These are phyloP conservation scores for Galaxea fascicularis DNA, from an alignment of 92 coral and sea anemone species.

Conservation along the genomic window DNA sequence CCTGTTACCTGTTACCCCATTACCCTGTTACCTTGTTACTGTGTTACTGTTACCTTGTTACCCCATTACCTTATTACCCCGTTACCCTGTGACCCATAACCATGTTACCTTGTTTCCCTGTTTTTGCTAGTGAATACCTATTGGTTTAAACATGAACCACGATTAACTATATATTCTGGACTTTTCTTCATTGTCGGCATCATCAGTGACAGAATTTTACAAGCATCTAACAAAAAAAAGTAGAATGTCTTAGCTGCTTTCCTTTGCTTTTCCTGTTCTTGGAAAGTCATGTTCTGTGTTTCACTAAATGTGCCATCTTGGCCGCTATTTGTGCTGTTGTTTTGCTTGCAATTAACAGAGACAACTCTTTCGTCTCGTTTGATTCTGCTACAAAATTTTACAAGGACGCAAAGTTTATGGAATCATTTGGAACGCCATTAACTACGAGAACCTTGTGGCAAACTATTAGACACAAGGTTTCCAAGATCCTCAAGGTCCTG, in stretches of 20 bases:
- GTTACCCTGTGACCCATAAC: too few relatives aligned
- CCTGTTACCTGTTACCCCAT: too few relatives aligned
- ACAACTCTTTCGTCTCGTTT: constrained; percentile 33
- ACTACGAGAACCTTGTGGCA: constrained; percentile 40
- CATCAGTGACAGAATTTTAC: not conserved
- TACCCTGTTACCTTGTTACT: too few relatives aligned
- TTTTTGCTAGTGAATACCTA: not conserved
- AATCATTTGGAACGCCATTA: constrained; percentile 28
- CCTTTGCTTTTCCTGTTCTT: constrained; percentile 9
- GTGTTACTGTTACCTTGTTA: too few relatives aligned
- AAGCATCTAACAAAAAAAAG: not conserved
- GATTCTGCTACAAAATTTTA: constrained; percentile 59
- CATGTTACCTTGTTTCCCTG: too few relatives aligned
- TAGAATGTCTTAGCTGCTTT: not conserved
- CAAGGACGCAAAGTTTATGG: constrained; percentile 21
- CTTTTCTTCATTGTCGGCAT: constrained; percentile 3
- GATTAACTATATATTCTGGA: constrained; percentile 8
- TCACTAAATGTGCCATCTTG: constrained; percentile 26
- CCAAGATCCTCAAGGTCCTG: constrained; percentile 68
- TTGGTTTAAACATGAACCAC: constrained; percentile 9
- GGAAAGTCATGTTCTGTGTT: constrained; percentile 15
- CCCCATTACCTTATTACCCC: too few relatives aligned
- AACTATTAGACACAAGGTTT: constrained; percentile 53
- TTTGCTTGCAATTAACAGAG: constrained; percentile 34
- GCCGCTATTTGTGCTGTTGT: constrained; percentile 62